phyloP scores from a whole-genome alignment of 1,140 invertebrate genomes.

The Camponotus floridanus region DNA sequence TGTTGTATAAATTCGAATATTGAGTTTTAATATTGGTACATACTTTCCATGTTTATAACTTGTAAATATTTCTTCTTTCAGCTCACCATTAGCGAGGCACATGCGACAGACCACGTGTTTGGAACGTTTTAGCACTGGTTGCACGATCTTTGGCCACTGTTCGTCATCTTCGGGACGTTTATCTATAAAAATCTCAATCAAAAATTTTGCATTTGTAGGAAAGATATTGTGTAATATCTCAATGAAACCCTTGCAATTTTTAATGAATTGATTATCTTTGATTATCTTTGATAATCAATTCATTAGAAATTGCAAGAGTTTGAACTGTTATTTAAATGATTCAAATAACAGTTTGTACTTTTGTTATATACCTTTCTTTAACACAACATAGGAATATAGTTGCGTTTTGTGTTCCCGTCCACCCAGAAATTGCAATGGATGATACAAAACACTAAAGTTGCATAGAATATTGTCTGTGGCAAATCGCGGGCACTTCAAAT shows the following conservation, averaged over 20 bases:
- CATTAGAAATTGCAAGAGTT: too few species aligned
- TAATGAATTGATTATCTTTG: background rate
- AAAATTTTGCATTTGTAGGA: constrained; percentile 9
- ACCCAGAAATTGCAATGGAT: constrained; percentile 86
- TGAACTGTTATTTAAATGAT: background rate
- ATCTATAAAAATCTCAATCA: constrained; percentile 75
- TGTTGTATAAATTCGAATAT: constrained; percentile 1
- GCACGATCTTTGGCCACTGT: constrained; percentile 93
- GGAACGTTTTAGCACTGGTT: constrained; percentile 88
- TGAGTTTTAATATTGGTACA: constrained; percentile 59
- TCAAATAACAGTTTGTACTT: background rate
- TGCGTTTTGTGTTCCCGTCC: constrained; percentile 85
- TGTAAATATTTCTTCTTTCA: constrained; percentile 93
- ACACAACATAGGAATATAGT: constrained; percentile 91
- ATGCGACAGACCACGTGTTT: constrained; percentile 92
- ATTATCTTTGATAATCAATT: too few species aligned
- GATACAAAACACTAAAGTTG: constrained; percentile 91
- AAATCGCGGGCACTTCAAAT: constrained; percentile 91
- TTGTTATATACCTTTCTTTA: constrained; percentile 90
- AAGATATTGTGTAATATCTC: background rate
- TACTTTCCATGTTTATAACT: constrained; percentile 91
- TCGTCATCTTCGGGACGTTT: constrained; percentile 83
- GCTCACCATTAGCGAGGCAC: constrained; percentile 91
- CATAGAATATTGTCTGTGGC: constrained; percentile 89
- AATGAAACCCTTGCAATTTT: background rate